Base-by-base conservation (phyloP, 2,888 invertebrate genomes). In the Cerastis rubricosa region DNA sequence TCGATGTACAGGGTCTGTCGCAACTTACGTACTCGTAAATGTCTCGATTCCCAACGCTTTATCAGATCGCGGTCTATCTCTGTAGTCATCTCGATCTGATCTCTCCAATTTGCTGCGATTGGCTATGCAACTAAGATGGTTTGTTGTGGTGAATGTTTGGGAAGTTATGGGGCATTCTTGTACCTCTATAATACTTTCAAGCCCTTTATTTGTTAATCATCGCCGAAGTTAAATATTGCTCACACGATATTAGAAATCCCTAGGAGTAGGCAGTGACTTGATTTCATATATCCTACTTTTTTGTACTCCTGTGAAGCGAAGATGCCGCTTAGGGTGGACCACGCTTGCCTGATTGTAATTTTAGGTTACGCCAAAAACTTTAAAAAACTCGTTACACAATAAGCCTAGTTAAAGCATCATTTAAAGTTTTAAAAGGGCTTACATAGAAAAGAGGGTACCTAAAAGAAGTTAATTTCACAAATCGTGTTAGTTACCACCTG, bases 71-170 rank as follows among this genome's bases (percentile, higher is more conserved):
- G 22, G 9, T 47, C 22, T 77, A 70, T 77, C 51, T 70, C 49
- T 22, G n/a, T n/a, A 71, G 54, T 54, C 71, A 79, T 79, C 51
- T 70, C 17, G 63, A 77, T 71, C 78, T 79, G 79, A 78, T 77
- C 63, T 61, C 54, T 66, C 40, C 19, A 77, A 70, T 79, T 79
- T 70, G 61, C n/a, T 63, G 45, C 61, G 61, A 63, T 40, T 63
- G 45, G 25, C 14, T 63, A 40, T 29, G 40, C 63, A 70, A 29
- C 25, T 19, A 35, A 45, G 35, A 22, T 69, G 69, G 59, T 51
- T 68, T 45, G 40, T 79, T 70, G 25, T 61, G 45, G 35, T 77
- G 45, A 51, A 51, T n/a, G 8, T 12, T 69, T 7, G 40, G 17
- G 35, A 45, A 17, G 1, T 6, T 78, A 9, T 47, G 17, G 35